Evolutionary conservation across 1,140 invertebrate species (phyloP).

Genomic region (Drosophila elegans): DNA sequence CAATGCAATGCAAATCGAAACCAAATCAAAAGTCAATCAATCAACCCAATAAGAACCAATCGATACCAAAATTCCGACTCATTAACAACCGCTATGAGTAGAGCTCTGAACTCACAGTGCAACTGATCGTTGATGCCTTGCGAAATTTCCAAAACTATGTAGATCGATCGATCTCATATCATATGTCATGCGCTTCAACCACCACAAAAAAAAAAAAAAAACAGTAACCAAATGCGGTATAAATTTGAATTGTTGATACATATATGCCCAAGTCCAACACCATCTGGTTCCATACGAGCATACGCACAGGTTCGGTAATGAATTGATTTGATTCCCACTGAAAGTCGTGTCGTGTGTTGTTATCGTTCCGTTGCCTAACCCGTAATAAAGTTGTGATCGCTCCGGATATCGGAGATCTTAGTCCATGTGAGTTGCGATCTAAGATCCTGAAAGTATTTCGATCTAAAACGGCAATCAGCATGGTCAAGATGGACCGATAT

Average conservation of each 20-base stretch:
- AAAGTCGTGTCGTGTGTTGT: slow-evolving; percentile 61
- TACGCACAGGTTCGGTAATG: slow-evolving; percentile 78
- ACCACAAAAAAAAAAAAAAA: slow-evolving; percentile 43
- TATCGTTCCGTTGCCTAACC: slow-evolving; percentile 50
- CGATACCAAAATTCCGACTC: slow-evolving; percentile 60
- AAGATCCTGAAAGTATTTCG: not conserved
- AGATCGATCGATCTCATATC: slow-evolving; percentile 53
- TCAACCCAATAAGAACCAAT: slow-evolving; percentile 65
- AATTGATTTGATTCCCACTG: slow-evolving; percentile 61
- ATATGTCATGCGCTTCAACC: slow-evolving; percentile 75
- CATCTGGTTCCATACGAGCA: slow-evolving; percentile 75
- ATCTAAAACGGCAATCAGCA: not conserved
- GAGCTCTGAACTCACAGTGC: slow-evolving; percentile 61
- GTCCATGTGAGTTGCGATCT: slow-evolving; percentile 31
- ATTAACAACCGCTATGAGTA: slow-evolving; percentile 55
- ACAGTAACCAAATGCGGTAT: slow-evolving; percentile 23
- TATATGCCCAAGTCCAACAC: slow-evolving; percentile 64
- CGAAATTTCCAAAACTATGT: slow-evolving; percentile 45
- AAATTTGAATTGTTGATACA: slow-evolving; percentile 35
- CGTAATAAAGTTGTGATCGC: slow-evolving; percentile 30
- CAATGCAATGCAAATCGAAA: slow-evolving; percentile 67
- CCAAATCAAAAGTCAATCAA: slow-evolving; percentile 63
- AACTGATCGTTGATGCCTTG: slow-evolving; percentile 75
- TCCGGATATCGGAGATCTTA: slow-evolving; percentile 23
- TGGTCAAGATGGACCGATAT: slow-evolving; percentile 28